A percentile compares a stretch with the other conserved stretches of the same genome.
Evolutionary conservation across 1,140 invertebrate genomes (phyloP).

Genomic region (Rhynchophorus ferrugineus): DNA sequence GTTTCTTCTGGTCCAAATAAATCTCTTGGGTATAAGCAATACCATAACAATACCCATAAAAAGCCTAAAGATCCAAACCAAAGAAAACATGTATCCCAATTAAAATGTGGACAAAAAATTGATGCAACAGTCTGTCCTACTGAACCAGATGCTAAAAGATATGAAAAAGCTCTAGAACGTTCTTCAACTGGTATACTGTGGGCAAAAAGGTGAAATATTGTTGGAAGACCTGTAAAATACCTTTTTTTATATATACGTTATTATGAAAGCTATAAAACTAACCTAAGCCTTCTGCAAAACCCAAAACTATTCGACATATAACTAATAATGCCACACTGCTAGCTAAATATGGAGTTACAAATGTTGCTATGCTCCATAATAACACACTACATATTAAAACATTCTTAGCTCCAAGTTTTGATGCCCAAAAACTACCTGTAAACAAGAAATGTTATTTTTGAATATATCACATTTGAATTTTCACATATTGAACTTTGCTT

Average conservation of each 20-base stretch:
- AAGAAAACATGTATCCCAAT: constrained; percentile 67
- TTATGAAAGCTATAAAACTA: constrained; percentile 24
- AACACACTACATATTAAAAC: constrained; percentile 64
- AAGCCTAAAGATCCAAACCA: constrained; percentile 65
- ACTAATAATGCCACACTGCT: constrained; percentile 57
- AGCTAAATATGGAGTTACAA: constrained; percentile 63
- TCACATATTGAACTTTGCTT: no score
- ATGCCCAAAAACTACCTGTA: constrained; percentile 63
- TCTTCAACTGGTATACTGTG: constrained; percentile 67
- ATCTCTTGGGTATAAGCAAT: constrained; percentile 54
- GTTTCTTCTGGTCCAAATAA: constrained; percentile 49
- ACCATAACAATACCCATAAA: constrained; percentile 63
- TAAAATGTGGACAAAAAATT: constrained; percentile 57
- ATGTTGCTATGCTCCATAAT: constrained; percentile 69
- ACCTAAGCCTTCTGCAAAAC: constrained; percentile 72
- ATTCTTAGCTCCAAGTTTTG: constrained; percentile 63
- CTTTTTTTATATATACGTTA: background rate
- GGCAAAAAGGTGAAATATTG: constrained; percentile 74
- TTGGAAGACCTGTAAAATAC: constrained; percentile 61
- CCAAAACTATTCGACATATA: constrained; percentile 58
- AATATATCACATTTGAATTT: constrained; percentile 20
- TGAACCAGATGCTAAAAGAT: constrained; percentile 65
- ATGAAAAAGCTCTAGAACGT: constrained; percentile 68
- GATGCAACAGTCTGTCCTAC: constrained; percentile 72
- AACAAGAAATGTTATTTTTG: constrained; percentile 44